Percentiles rank a stretch among this genome's conserved stretches.
phyloP scores from a whole-genome alignment of 2,888 invertebrate genomes.

The Melanostoma mellinum region DNA sequence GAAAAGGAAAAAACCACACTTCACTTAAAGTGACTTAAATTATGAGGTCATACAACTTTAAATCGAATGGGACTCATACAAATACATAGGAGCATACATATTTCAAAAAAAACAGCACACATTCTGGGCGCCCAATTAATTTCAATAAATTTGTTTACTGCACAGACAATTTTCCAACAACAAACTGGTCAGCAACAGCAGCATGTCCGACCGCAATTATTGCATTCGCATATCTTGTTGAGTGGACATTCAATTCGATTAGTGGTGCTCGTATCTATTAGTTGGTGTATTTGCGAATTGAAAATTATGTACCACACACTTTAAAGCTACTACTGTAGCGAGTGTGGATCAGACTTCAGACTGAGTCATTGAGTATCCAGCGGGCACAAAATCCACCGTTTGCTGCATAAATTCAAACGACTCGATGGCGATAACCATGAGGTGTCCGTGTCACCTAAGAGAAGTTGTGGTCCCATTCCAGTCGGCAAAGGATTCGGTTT shows the following conservation, averaged over 20 bases:
- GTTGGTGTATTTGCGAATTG: conserved; percentile 61
- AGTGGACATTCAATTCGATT: conserved; percentile 73
- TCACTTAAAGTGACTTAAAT: conserved; percentile 61
- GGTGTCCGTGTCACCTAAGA: conserved; percentile 45
- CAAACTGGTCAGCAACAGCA: conserved; percentile 57
- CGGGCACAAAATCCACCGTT: conserved; percentile 27
- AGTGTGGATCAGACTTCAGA: conserved; percentile 20
- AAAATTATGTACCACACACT: conserved; percentile 54
- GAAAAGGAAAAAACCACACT: conserved; percentile 42
- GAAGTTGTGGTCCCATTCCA: conserved; percentile 30
- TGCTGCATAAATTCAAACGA: conserved; percentile 45
- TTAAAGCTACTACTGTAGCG: conserved; percentile 16
- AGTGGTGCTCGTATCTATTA: conserved; percentile 66
- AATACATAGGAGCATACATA: not conserved
- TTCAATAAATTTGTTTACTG: conserved; percentile 72
- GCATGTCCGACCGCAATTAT: conserved; percentile 51
- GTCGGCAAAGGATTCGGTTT: conserved; percentile 22
- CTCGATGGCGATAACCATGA: conserved; percentile 43
- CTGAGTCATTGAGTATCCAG: conserved; percentile 51
- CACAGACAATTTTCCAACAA: conserved; percentile 61
- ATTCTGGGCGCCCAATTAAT: conserved; percentile 70
- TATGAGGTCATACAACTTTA: conserved; percentile 68
- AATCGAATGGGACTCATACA: conserved; percentile 35
- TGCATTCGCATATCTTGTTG: conserved; percentile 62
- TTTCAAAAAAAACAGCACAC: not conserved